Base-by-base conservation (phyloP, 2,113 vertebrate genomes). In the Balaenoptera acutorostrata region DNA sequence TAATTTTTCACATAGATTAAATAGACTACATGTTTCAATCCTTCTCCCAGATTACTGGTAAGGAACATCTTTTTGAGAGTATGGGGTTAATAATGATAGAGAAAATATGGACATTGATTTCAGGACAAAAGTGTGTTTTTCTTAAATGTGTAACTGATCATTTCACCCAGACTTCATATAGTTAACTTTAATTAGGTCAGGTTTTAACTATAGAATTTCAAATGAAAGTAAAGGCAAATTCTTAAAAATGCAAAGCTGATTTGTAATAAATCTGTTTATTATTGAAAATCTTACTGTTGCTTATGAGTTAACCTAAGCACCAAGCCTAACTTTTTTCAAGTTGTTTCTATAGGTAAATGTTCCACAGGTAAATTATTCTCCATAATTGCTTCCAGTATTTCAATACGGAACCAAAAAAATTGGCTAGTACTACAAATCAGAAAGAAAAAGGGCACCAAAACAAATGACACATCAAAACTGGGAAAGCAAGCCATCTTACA, bases 391-490 rank as follows among this genome's bases (percentile, higher is more conserved):
- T 23, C 39, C 15, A 59, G 36, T 44, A 94, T 95, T 75, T 92
- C 17, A 33, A 75, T 39, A 85, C 2, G 80, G n/a, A 72, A 94
- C 41, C 91, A 96, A 98, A 98, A 98, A 97, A 99, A 98, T 99
- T 99, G 98, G 98, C 99, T 91, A 99, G 99, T 98, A 99, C 97
- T 98, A 86, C 59, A 98, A 98, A 92, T 93, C 69, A 97, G 94
- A 97, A 97, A 89, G 88, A 97, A 97, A 97, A 97, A 49, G 6
- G 69, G 61, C 49, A 98, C 78, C 88, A 81, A 96, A 97, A 97
- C 52, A 95, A 97, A 92, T 89, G 68, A 94, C 84, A 97, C 71
- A 91, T 80, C 88, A 92, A 83, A 92, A 83, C 59, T 90, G 94
- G 75, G 66, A 52, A 36, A 97, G 98, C 97, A 98, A 93, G 98